Percentiles rank a stretch among this genome's conserved stretches.
Evolutionary conservation across 2,888 invertebrate genomes (phyloP).

Genomic region (Atrina japonica): DNA sequence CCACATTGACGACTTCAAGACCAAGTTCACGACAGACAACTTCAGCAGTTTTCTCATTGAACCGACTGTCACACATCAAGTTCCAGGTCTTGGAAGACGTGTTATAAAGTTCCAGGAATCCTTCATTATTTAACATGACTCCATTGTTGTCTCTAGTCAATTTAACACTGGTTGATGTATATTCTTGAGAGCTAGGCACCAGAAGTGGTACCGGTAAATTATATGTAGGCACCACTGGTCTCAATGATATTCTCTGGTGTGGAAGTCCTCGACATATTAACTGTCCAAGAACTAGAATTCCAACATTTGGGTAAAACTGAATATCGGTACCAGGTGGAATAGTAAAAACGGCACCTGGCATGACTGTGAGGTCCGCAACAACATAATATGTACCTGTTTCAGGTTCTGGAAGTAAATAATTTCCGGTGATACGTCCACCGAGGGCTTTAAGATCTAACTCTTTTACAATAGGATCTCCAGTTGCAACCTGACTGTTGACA

Average conservation of each 20-base stretch:
- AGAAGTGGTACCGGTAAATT: conserved; percentile 7
- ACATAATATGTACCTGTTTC: conserved; percentile 81
- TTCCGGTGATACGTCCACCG: conserved; percentile 85
- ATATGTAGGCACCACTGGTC: conserved; percentile 37
- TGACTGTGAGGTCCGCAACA: conserved; percentile 95
- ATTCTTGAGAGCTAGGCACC: conserved; percentile 12
- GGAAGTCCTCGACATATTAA: conserved; percentile 89
- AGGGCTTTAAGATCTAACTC: conserved; percentile 68
- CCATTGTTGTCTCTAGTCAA: conserved; percentile 83
- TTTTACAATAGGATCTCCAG: conserved; percentile 59
- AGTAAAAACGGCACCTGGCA: conserved; percentile 94
- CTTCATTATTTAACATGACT: conserved; percentile 87
- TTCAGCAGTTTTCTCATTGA: conserved; percentile 97
- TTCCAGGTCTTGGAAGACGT: conserved; percentile 97
- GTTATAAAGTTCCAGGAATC: conserved; percentile 97
- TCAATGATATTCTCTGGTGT: conserved; percentile 59
- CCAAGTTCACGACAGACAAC: conserved; percentile 97
- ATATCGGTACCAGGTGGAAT: conserved; percentile 94
- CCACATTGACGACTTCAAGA: conserved; percentile 92
- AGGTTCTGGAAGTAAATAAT: conserved; percentile 63
- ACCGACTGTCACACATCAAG: conserved; percentile 96
- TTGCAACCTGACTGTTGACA: conserved; percentile 62
- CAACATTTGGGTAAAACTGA: conserved; percentile 97
- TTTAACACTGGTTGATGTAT: conserved; percentile 24
- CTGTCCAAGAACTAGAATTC: conserved; percentile 95